Base-by-base conservation (phyloP, 2,888 invertebrate genomes). In the Leuctra nigra region DNA sequence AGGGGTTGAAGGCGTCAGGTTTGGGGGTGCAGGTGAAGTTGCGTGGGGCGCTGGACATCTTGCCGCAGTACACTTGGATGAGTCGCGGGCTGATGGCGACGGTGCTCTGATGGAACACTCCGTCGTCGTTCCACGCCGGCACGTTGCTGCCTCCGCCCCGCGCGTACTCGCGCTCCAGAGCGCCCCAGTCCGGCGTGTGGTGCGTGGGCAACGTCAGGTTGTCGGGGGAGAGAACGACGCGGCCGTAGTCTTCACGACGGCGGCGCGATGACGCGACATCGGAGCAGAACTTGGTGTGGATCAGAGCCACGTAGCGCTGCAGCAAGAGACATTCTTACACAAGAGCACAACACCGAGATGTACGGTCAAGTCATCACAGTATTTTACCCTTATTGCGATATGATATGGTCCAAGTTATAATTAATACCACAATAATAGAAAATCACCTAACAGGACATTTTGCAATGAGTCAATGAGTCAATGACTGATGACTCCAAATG, bases 1-100 rank as follows among this genome's bases (percentile, higher is more conserved):
- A 83, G 1, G 82, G 82, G 66, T 80, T 82, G 68, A 82, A 78
- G 1, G 80, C 77, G 65, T 82, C 80, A 1, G 81, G 81, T n/a
- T 68, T 69, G 0, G 82, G 82, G 39, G 68, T 66, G 63, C 80
- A 80, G 23, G 68, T 66, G 7, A 75, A 73, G 67, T 73, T 65
- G 25, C 67, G 58, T 53, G 63, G 63, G 16, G 59, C 60, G 14
- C 63, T 61, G 11, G 65, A 62, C 23, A 69, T 61, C 29, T 69
- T 59, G 52, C 59, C 59, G 24, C 60, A 54, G 11, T 64, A 61
- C 9, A 63, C 62, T 66, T 70, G 62, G 3, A 61, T 47, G 66
- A 72, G 61, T 59, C 69, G 33, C 44, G 73, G 54, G 64, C 68
- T 63, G 69, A 59, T 29, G 20, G 61, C 48, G 1, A 62, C 62